A percentile compares a stretch with the other conserved stretches of the same genome.
Evolutionary conservation across 2,888 invertebrate genomes (phyloP).

Genomic region (Thymelicus lineola): DNA sequence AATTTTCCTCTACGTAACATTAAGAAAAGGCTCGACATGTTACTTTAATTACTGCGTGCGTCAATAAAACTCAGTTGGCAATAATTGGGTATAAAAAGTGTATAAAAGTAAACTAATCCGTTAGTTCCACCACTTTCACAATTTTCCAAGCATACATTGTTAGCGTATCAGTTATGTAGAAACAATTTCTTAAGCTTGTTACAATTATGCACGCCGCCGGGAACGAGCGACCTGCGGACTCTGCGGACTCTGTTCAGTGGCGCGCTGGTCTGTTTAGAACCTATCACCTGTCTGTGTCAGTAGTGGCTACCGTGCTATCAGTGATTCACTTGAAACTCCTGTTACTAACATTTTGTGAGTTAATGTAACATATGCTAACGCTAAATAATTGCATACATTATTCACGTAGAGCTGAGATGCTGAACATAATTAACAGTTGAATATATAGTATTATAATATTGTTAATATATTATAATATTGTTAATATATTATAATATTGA

Average conservation of each 20-base stretch:
- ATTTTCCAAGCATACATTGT: slow-evolving; percentile 27
- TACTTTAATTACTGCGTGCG: slow-evolving; percentile 1
- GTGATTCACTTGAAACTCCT: background rate
- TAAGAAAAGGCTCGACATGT: background rate
- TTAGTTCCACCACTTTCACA: slow-evolving; percentile 28
- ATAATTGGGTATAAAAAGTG: slow-evolving; percentile 20
- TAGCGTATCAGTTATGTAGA: slow-evolving; percentile 10
- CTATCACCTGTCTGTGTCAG: background rate
- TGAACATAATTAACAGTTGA: too few relatives aligned
- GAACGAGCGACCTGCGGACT: background rate
- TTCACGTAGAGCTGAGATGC: too few relatives aligned
- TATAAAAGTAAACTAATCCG: slow-evolving; percentile 24
- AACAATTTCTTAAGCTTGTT: slow-evolving; percentile 20
- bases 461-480: too few relatives aligned
- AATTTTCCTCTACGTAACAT: background rate
- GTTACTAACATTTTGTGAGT: background rate
- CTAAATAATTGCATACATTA: too few relatives aligned
- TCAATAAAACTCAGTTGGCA: slow-evolving; percentile 8
- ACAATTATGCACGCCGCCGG: slow-evolving; percentile 8
- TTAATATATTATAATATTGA: too few relatives aligned
- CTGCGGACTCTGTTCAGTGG: background rate
- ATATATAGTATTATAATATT: too few relatives aligned
- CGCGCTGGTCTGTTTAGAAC: background rate
- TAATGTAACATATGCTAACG: background rate
- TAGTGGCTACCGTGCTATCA: background rate